Evolutionary conservation across 2,113 vertebrate genomes (phyloP).

Genomic region (Climacteris rufus): DNA sequence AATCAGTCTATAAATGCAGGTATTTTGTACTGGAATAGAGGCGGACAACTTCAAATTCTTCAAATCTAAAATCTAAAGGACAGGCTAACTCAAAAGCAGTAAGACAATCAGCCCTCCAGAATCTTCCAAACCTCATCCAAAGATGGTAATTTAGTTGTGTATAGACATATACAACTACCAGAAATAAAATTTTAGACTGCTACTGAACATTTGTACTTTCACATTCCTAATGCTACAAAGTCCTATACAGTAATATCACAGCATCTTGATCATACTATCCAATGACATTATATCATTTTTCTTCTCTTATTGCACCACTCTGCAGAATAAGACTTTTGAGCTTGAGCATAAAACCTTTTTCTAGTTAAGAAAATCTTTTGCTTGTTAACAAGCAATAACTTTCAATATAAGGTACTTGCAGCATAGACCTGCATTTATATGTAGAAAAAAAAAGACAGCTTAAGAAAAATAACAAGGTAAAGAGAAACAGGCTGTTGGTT

Average conservation of each 20-base stretch:
- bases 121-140: not conserved
- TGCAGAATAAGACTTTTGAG: not conserved
- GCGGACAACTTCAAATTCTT: not conserved
- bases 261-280: not conserved
- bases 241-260: not conserved
- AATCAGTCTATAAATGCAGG: not conserved
- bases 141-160: not conserved
- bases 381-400: not conserved
- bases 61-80: not conserved
- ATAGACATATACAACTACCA: not conserved
- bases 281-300: not conserved
- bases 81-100: not conserved
- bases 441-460: not conserved
- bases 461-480: not conserved
- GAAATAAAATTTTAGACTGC: not conserved
- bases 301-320: not conserved
- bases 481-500: not conserved
- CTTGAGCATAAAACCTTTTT: not conserved
- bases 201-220: not conserved
- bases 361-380: not conserved
- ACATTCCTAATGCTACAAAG: not conserved
- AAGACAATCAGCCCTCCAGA: not conserved
- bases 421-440: not conserved
- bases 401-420: not conserved
- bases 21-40: not conserved